Percentiles rank a stretch among this genome's conserved stretches.
Evolutionary conservation across 2,888 invertebrate species (phyloP).

Genomic region (Drosophila pegasa): DNA sequence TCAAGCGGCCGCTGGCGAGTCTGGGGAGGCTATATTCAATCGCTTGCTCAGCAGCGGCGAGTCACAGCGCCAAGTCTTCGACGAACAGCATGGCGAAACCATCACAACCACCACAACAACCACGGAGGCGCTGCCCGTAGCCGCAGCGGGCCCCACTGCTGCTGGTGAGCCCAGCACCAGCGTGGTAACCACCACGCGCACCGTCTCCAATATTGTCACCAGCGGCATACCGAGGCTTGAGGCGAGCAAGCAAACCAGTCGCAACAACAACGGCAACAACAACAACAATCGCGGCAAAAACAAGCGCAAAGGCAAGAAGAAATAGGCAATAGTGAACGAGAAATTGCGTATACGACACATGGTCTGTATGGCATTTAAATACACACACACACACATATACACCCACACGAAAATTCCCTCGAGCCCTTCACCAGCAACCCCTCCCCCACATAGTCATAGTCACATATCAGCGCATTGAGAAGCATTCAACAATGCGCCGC

Average conservation of each 20-base stretch:
- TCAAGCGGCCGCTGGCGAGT: conserved; percentile 34
- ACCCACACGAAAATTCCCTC: conserved; percentile 30
- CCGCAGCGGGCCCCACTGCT: conserved; percentile 22
- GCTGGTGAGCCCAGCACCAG: conserved; percentile 64
- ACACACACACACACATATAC: conserved; percentile 20
- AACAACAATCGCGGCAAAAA: conserved; percentile 70
- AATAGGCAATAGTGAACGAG: conserved; percentile 42
- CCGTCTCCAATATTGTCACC: conserved; percentile 82
- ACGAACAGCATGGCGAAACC: conserved; percentile 76
- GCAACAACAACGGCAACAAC: conserved; percentile 42
- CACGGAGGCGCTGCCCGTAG: conserved; percentile 65
- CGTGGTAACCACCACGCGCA: conserved; percentile 82
- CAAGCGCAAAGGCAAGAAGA: conserved; percentile 79
- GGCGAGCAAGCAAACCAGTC: conserved; percentile 44
- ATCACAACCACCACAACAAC: conserved; percentile 81
- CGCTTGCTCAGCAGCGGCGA: conserved; percentile 74
- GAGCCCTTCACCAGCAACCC: conserved; percentile 16
- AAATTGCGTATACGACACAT: conserved; percentile 61
- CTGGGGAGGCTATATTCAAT: conserved; percentile 79
- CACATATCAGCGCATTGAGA: conserved; percentile 59
- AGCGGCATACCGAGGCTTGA: conserved; percentile 82
- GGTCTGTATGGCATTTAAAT: conserved; percentile 47
- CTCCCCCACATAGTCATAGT: conserved; percentile 22
- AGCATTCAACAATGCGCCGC: conserved; percentile 38
- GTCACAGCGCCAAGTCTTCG: conserved; percentile 74